Percentiles rank a stretch among this genome's conserved stretches.
phyloP scores from a whole-genome alignment of 2,113 vertebrate genomes.

The Pagrus major region DNA sequence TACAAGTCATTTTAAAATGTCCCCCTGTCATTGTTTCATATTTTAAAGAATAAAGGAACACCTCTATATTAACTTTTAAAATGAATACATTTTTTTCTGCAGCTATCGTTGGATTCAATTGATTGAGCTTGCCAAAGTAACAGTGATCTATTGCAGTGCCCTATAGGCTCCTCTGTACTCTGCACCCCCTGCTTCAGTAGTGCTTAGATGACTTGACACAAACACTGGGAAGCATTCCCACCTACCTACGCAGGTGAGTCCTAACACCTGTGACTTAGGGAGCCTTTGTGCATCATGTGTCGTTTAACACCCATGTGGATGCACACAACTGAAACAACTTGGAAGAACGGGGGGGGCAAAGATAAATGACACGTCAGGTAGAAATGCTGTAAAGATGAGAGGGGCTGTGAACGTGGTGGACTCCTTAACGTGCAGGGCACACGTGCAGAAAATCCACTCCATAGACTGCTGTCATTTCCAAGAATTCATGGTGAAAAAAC shows the following conservation, averaged over 20 bases:
- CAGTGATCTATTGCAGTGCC: slow-evolving; percentile 50
- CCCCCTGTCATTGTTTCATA: neutral
- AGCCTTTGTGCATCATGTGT: slow-evolving; percentile 3
- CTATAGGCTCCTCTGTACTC: neutral
- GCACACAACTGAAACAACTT: slow-evolving; percentile 23
- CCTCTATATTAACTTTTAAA: neutral
- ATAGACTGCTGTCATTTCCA: slow-evolving; percentile 12
- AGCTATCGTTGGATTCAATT: neutral
- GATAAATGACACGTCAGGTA: slow-evolving; percentile 1
- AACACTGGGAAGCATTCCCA: neutral
- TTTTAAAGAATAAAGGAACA: neutral
- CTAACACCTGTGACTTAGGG: slow-evolving; percentile 61
- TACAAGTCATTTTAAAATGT: neutral
- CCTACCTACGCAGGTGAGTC: slow-evolving; percentile 31
- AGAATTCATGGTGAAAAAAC: neutral
- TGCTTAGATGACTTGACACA: slow-evolving; percentile 51
- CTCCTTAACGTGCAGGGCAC: slow-evolving; percentile 6
- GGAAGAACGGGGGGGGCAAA: neutral
- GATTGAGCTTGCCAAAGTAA: neutral
- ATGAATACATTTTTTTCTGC: neutral
- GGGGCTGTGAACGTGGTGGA: neutral
- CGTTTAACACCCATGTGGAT: neutral
- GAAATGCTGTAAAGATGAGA: neutral
- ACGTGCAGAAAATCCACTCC: neutral
- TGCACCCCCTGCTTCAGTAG: slow-evolving; percentile 25